These are phyloP conservation scores for Sphaeramia orbicularis DNA, from an alignment of 2,797 vertebrate genomes.

Conservation along the genomic window DNA sequence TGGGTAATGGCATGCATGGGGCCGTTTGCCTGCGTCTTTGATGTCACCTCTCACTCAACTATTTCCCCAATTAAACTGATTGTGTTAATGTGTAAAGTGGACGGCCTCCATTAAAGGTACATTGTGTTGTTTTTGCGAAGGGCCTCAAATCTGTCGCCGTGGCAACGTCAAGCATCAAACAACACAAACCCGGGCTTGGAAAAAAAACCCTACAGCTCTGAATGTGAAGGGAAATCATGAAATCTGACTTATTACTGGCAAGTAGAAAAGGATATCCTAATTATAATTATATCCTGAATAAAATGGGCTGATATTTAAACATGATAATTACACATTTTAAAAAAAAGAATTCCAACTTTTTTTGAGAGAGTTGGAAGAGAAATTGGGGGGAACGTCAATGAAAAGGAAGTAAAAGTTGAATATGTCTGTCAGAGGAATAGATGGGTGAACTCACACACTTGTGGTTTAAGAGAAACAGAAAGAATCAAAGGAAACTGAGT, in stretches of 20 bases:
- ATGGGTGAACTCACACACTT: conserved; percentile 10
- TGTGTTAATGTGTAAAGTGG: conserved; percentile 71
- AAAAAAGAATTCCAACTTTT: conserved; percentile 46
- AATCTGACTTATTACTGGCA: conserved; percentile 61
- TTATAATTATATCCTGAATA: conserved; percentile 69
- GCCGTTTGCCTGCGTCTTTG: conserved; percentile 38
- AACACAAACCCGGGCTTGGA: conserved; percentile 33
- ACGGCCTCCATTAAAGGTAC: conserved; percentile 53
- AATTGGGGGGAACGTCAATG: conserved; percentile 32
- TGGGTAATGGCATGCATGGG: conserved; percentile 43
- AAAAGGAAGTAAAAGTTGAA: conserved; percentile 53
- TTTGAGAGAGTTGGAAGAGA: conserved; percentile 38
- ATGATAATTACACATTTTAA: conserved; percentile 62
- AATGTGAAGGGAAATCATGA: conserved; percentile 44
- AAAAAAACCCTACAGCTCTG: conserved; percentile 49
- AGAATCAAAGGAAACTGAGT: conserved; percentile 55
- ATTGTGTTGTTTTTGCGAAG: conserved; percentile 65
- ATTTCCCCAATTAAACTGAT: conserved; percentile 69
- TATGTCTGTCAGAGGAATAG: conserved; percentile 41
- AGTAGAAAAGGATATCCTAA: conserved; percentile 68
- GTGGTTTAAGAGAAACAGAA: conserved; percentile 24
- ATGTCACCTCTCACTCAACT: conserved; percentile 55
- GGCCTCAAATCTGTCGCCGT: conserved; percentile 66
- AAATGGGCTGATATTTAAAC: conserved; percentile 62
- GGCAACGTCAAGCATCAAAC: conserved; percentile 25